Percentiles rank a stretch among this genome's conserved stretches.
phyloP scores from a whole-genome alignment of 2,113 vertebrate species.

The Panthera tigris region DNA sequence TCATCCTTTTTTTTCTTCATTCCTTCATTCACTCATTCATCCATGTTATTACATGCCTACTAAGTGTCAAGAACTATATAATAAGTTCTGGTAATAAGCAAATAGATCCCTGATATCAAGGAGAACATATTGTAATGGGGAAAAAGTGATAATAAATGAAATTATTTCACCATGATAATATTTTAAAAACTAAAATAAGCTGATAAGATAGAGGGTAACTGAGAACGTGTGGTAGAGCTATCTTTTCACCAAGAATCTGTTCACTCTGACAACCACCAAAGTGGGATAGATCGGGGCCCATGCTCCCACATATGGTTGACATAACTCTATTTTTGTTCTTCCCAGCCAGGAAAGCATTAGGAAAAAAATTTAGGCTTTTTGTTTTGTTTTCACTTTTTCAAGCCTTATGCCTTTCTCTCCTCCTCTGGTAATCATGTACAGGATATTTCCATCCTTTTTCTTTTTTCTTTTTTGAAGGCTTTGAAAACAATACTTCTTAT shows the following conservation, averaged over 20 bases:
- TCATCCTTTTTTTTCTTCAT: not conserved
- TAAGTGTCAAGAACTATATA: not conserved
- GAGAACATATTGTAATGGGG: not conserved
- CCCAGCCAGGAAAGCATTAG: not conserved
- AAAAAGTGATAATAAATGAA: not conserved
- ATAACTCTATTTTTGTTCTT: not conserved
- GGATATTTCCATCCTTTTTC: not conserved
- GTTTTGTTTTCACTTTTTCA: not conserved
- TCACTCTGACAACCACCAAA: not conserved
- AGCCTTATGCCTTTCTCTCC: not conserved
- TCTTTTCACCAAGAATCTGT: not conserved
- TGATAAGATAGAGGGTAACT: not conserved
- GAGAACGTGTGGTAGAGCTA: not conserved
- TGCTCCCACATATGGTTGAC: fast-evolving
- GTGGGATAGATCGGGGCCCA: not conserved
- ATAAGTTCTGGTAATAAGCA: not conserved
- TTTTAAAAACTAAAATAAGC: conserved; percentile 12
- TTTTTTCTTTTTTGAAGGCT: not conserved
- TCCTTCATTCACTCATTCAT: not conserved
- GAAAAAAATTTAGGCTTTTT: not conserved
- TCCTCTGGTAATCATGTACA: not conserved
- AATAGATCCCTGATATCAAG: not conserved
- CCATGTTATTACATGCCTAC: not conserved
- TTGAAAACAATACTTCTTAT: not conserved
- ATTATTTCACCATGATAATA: not conserved